These are phyloP conservation scores for Acyrthosiphon pisum DNA, from an alignment of 1,140 invertebrate species.

Conservation along the genomic window DNA sequence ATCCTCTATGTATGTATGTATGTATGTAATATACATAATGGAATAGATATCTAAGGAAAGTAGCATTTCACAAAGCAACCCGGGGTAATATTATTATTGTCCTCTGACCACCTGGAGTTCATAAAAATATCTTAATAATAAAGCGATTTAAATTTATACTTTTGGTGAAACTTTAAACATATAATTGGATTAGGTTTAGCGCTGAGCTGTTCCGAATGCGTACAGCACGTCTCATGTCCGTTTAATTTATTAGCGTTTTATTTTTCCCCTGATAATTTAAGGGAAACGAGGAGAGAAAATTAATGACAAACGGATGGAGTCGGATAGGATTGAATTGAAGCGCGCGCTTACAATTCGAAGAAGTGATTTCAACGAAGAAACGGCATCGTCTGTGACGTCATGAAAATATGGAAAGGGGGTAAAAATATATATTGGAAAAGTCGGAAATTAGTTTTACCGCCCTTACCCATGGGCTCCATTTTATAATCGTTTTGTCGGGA, in stretches of 20 bases:
- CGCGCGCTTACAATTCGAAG: neutral
- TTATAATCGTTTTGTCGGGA: neutral
- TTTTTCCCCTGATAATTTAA: neutral
- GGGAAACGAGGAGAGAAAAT: neutral
- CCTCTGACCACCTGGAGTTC: neutral
- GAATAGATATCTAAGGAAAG: neutral
- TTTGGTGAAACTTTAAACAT: neutral
- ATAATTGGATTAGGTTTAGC: neutral
- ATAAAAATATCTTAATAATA: neutral
- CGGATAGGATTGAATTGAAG: neutral
- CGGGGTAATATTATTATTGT: neutral
- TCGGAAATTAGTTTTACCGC: neutral
- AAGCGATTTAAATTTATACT: neutral
- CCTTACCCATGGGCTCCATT: neutral
- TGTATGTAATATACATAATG: rapidly evolving
- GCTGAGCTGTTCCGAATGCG: neutral
- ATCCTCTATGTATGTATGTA: neutral
- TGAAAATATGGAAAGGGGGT: neutral
- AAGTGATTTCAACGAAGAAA: neutral
- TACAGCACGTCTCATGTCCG: neutral
- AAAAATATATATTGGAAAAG: neutral
- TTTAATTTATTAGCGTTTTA: conserved; percentile 1
- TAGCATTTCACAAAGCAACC: neutral
- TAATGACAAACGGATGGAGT: neutral
- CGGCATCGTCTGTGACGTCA: neutral